phyloP scores from a whole-genome alignment of 35 echinoderm and acorn worm genomes.

The Apostichopus japonicus region DNA sequence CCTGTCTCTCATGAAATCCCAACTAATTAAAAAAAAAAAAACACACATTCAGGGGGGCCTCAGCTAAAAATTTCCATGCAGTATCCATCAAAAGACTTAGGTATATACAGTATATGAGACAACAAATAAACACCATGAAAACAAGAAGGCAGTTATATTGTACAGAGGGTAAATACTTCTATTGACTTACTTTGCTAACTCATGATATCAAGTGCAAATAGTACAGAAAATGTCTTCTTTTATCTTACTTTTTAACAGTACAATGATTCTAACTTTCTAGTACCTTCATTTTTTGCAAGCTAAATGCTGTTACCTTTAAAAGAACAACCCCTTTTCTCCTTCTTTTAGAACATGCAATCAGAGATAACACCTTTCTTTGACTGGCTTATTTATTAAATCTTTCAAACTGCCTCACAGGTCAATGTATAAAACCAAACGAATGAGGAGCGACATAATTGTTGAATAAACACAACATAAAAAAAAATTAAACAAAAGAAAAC shows the following conservation, averaged over 20 bases:
- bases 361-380: too few species aligned
- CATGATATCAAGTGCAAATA: slow-evolving; percentile 35
- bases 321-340: not conserved
- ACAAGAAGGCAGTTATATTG: slow-evolving; percentile 17
- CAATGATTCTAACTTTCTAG: slow-evolving; percentile 9
- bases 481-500: not conserved
- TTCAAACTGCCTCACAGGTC: not conserved
- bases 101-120: too few species aligned
- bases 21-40: too few species aligned
- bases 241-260: not conserved
- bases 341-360: too few species aligned
- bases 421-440: not conserved
- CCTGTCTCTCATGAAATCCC: too few species aligned
- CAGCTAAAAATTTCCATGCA: too few species aligned
- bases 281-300: not conserved
- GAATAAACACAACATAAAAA: not conserved
- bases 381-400: too few species aligned
- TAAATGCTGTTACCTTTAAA: not conserved
- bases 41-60: too few species aligned
- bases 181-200: slow-evolving; percentile 34
- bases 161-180: slow-evolving; percentile 51
- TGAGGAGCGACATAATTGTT: not conserved
- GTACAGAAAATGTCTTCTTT: slow-evolving; percentile 33
- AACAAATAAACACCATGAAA: not conserved
- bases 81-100: too few species aligned